Conservation (phyloP, 2,797 vertebrate genomes). For the Parauchenoglanis ngamensis region DNA sequence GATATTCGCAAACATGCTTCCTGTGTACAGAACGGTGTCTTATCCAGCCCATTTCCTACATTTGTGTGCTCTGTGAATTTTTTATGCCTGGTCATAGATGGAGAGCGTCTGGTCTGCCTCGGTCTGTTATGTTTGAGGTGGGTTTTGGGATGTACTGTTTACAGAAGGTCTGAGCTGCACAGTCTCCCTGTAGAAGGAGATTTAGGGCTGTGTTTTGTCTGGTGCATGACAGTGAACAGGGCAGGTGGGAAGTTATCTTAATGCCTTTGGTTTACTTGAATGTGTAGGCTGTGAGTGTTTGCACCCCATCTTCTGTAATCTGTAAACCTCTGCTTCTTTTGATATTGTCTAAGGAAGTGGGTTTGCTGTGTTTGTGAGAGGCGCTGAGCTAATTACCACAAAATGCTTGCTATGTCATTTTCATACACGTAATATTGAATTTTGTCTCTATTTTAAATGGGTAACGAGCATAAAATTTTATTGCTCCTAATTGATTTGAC, state of each 20-base stretch:
- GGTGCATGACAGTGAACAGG: not conserved
- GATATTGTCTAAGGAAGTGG: not conserved
- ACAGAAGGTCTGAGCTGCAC: not conserved
- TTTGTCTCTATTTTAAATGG: not conserved
- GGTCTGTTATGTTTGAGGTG: conserved; percentile 27
- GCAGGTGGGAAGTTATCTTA: not conserved
- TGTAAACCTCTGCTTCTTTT: not conserved
- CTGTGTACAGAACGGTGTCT: conserved; percentile 26
- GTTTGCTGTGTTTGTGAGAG: not conserved
- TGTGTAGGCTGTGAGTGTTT: not conserved
- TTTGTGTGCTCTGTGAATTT: conserved; percentile 37
- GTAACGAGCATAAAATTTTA: not conserved
- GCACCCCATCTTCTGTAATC: not conserved
- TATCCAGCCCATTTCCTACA: conserved; percentile 40
- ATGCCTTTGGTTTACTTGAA: not conserved
- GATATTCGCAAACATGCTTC: conserved; percentile 12
- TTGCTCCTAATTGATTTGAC: not conserved
- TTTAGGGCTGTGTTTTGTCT: conserved; percentile 8
- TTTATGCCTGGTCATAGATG: conserved; percentile 25
- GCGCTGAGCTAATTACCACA: not conserved
- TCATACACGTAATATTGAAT: not conserved
- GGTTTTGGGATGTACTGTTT: conserved; percentile 25
- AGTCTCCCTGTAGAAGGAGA: not conserved
- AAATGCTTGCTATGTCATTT: not conserved
- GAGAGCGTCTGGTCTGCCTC: conserved; percentile 25